These are phyloP conservation scores for Micoletzkya japonica DNA, from an alignment of 2,888 invertebrate genomes.

Conservation along the genomic window DNA sequence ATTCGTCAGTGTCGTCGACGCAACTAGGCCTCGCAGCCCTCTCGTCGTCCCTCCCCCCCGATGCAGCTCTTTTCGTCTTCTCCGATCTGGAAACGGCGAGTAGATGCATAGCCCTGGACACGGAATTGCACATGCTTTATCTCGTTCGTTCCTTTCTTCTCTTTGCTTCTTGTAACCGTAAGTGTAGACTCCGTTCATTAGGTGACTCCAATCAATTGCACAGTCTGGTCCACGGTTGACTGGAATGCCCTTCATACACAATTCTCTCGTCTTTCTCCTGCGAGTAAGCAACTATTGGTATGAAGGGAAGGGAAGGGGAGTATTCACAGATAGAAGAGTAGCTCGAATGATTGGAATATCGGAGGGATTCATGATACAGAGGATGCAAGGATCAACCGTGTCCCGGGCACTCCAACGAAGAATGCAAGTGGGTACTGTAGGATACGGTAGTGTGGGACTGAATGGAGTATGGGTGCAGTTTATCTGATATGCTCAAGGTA, in stretches of 20 bases:
- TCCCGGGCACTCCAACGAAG: constrained; percentile 31
- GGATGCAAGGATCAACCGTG: constrained; percentile 65
- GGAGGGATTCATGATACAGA: constrained; percentile 78
- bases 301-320: not conserved
- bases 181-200: constrained; percentile 4
- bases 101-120: constrained; percentile 86
- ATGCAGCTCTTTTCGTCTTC: constrained; percentile 85
- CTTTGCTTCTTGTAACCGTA: not conserved
- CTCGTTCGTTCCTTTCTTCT: constrained; percentile 71
- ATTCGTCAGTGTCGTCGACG: constrained; percentile 71
- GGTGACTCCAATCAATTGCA: constrained; percentile 85
- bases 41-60: constrained; percentile 88
- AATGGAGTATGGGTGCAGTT: too few relatives aligned
- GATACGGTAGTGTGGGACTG: too few relatives aligned
- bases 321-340: constrained; percentile 69
- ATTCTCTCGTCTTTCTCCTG: constrained; percentile 76
- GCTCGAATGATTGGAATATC: constrained; percentile 76
- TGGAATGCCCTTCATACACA: constrained; percentile 74
- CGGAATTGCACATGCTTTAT: constrained; percentile 91
- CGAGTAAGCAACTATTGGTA: not conserved
- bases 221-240: constrained; percentile 77
- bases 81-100: constrained; percentile 86
- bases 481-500: too few relatives aligned
- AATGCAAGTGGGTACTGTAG: constrained; percentile 32
- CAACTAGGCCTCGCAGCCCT: constrained; percentile 88